Evolutionary conservation across 2,888 invertebrate genomes (phyloP).

Genomic region (Macaria liturata): DNA sequence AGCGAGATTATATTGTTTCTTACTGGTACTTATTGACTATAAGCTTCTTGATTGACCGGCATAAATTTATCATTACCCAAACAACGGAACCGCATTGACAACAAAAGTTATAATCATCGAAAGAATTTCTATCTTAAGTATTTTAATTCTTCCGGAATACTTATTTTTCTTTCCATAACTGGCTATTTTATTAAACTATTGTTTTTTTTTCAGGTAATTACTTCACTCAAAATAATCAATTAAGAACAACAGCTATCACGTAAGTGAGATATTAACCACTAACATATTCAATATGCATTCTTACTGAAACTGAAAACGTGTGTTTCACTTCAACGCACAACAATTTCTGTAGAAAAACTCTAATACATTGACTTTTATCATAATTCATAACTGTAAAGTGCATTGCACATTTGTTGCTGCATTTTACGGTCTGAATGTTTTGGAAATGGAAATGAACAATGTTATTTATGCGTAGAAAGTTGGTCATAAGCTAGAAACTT

Average conservation of each 20-base stretch:
- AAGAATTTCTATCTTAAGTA: no score
- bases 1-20: no score
- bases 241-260: not conserved
- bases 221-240: not conserved
- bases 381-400: not conserved
- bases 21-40: no score
- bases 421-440: constrained; percentile 12
- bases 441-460: not conserved
- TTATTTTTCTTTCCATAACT: no score
- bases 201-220: constrained; percentile 3
- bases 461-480: not conserved
- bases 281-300: not conserved
- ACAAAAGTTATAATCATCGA: no score
- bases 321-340: constrained; percentile 1
- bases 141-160: no score
- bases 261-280: no score
- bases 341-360: constrained; percentile 6
- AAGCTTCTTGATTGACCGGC: no score
- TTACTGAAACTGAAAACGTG: constrained; percentile 1
- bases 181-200: no score
- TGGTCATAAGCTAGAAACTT: not conserved
- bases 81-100: no score
- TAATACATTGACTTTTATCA: constrained; percentile 1
- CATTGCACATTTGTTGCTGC: constrained; percentile 12
- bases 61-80: no score